Conservation (phyloP, 2,113 vertebrate genomes). For the Dromaius novaehollandiae region DNA sequence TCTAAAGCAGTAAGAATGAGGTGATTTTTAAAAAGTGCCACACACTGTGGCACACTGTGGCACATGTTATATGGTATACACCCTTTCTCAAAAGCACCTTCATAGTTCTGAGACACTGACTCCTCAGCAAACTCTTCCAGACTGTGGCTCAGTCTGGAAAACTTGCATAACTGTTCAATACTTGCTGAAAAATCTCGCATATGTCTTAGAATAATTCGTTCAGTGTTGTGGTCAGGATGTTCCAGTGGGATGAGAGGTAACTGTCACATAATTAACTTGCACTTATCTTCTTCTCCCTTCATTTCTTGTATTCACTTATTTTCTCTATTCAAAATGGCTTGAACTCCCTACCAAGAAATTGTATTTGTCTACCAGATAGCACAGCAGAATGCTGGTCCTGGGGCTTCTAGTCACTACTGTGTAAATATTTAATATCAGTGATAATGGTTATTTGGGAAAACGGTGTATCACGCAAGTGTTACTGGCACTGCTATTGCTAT, state of each 20-base stretch:
- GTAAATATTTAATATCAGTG: constrained; percentile 54
- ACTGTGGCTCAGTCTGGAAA: no score
- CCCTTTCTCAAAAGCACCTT: not conserved
- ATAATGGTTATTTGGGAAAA: constrained; percentile 32
- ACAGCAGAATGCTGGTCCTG: not conserved
- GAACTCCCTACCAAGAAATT: not conserved
- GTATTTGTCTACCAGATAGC: not conserved
- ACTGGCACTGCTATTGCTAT: constrained; percentile 48
- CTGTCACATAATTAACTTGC: not conserved
- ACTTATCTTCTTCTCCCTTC: not conserved
- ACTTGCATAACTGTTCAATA: not conserved
- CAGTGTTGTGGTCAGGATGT: not conserved
- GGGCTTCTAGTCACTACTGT: not conserved
- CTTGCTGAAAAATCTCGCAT: not conserved
- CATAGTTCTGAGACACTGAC: not conserved
- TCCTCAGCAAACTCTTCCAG: not conserved
- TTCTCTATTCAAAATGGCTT: not conserved
- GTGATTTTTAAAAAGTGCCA: not conserved
- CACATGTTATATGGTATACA: not conserved
- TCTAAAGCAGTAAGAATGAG: not conserved
- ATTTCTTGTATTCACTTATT: not conserved
- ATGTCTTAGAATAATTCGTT: not conserved
- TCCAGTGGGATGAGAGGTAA: not conserved
- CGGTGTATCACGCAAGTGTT: not conserved
- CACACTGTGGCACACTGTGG: not conserved